Base-by-base conservation (phyloP, 2,888 invertebrate genomes). In the Ormyrus pomaceus region DNA sequence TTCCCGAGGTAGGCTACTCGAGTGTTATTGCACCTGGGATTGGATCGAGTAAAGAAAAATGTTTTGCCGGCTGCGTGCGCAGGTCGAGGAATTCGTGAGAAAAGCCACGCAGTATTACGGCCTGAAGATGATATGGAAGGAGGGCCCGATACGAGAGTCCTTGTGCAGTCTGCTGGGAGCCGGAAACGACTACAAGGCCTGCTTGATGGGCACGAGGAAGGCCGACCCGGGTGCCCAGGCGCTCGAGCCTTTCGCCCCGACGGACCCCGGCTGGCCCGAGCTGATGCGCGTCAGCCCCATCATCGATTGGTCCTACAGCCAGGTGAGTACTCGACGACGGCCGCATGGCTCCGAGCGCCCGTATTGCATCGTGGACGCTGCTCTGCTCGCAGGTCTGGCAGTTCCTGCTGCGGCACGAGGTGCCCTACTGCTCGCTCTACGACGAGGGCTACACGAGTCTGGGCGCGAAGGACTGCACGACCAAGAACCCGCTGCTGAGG, bases 391-490 rank as follows among this genome's bases (percentile, higher is more conserved):
- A 82, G 82, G 94, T 99, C 80, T 99, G 99, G 99, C 93, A 94
- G 77, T 98, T 98, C 88, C 92, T 99, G 6, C 91, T 96, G 45
- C 92, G 93, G 62, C 93, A 95, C 72, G 92, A 94, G 80, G 94
- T 99, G 77, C 96, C 98, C 45, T 99, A 99, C 89, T 99, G 99
- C 89, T 92, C 93, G 55, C 92, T 99, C 0, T 99, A 99, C 89
- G 96, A 99, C 89, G 91, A 93, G 88, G 99, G 99, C 92, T 97
- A 92, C 68, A 87, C 89, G 7, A 91, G 90, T 82, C 82, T 91
- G 8, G 90, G 90, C 4, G 83, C 85, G 1, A 86, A 82, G 77
- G 84, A 85, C 5, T 85, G 85, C 6, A 90, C 90, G 0, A 64
- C 80, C 51, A 89, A 84, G 11, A 90, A 91, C 87, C 88, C 90